phyloP scores from a whole-genome alignment of 2,113 vertebrate species.

The Dasypus novemcinctus region DNA sequence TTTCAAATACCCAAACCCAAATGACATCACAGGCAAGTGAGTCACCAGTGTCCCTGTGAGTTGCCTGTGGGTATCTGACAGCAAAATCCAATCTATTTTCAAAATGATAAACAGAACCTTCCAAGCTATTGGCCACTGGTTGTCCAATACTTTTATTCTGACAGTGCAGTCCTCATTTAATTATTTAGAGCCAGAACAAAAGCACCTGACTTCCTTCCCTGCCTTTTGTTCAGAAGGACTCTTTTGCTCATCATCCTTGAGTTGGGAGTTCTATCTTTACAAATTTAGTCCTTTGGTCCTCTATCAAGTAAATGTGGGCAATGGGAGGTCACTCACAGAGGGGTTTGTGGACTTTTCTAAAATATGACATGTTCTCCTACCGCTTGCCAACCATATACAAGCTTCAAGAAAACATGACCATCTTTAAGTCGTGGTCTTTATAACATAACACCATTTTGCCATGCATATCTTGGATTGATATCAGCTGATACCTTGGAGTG shows the following conservation, averaged over 20 bases:
- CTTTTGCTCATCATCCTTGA: neutral
- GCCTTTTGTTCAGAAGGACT: neutral
- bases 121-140: neutral
- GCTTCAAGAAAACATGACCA: neutral
- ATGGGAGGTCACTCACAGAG: neutral
- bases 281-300: neutral
- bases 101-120: conserved; percentile 27
- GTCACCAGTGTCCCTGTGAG: neutral
- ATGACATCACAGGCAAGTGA: conserved; percentile 11
- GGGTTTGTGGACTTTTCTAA: neutral
- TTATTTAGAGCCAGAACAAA: neutral
- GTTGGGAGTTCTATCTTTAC: neutral
- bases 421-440: neutral
- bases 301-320: neutral
- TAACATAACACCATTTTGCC: neutral
- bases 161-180: neutral
- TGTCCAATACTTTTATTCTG: neutral
- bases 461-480: neutral
- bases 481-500: neutral
- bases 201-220: neutral
- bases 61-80: neutral
- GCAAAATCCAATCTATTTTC: conserved; percentile 2
- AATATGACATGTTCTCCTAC: neutral
- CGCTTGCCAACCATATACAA: neutral
- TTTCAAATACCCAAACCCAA: neutral